Conservation (phyloP, 2,888 invertebrate species). For the Mesodorylaimus sp. region DNA sequence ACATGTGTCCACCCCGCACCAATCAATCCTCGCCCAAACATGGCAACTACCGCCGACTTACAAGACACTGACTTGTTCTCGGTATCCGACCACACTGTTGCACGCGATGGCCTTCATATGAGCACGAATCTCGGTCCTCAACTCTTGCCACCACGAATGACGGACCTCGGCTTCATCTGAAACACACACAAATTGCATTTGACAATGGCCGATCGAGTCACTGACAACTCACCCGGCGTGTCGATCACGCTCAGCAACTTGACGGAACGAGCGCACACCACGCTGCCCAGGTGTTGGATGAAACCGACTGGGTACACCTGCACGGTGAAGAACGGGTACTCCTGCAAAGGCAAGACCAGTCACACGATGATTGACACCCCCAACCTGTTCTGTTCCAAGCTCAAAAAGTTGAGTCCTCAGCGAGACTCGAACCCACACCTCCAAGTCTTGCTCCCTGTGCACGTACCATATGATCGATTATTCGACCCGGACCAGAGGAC, state of each 20-base stretch:
- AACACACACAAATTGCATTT: constrained; percentile 7
- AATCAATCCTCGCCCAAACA: too few relatives aligned
- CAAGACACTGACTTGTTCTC: constrained; percentile 44
- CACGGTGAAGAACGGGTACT: constrained; percentile 86
- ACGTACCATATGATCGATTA: too few relatives aligned
- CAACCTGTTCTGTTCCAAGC: too few relatives aligned
- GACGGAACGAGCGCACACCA: constrained; percentile 62
- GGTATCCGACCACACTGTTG: constrained; percentile 79
- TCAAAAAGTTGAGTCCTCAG: too few relatives aligned
- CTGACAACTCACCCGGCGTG: not conserved
- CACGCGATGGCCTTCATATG: constrained; percentile 79
- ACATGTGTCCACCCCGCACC: too few relatives aligned
- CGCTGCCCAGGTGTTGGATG: constrained; percentile 65
- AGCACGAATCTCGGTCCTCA: constrained; percentile 79
- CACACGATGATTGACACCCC: not conserved
- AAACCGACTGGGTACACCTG: constrained; percentile 71
- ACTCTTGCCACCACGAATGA: constrained; percentile 90
- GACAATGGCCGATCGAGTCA: not conserved
- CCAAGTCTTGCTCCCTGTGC: too few relatives aligned
- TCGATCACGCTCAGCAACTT: constrained; percentile 61
- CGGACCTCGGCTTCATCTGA: constrained; percentile 68
- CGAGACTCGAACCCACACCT: too few relatives aligned
- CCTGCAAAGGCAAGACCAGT: constrained; percentile 36
- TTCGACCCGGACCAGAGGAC: too few relatives aligned
- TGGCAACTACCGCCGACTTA: too few relatives aligned